Conservation (phyloP, 30 jellyfish, hydroid and myxozoan genomes). For the Pelagia noctiluca region DNA sequence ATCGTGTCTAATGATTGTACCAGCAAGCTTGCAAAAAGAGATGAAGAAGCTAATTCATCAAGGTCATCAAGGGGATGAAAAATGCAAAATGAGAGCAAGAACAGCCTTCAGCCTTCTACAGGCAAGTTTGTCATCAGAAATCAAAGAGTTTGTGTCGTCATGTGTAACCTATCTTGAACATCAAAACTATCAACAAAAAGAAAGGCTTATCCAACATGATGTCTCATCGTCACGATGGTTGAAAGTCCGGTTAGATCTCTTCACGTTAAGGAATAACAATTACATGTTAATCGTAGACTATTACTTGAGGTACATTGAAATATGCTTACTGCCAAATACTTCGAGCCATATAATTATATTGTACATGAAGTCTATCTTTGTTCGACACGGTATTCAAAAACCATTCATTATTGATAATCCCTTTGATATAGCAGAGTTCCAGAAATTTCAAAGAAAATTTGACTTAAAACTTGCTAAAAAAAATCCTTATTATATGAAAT, state of each 20-base stretch:
- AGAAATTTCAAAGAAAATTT: too few relatives aligned
- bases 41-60: conserved; percentile 31
- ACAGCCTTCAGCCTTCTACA: conserved; percentile 39
- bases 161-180: conserved; percentile 47
- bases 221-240: conserved; percentile 53
- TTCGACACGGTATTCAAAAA: too few relatives aligned
- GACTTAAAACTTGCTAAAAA: too few relatives aligned
- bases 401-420: too few relatives aligned
- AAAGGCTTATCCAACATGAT: too few relatives aligned
- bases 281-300: conserved; percentile 37
- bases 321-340: conserved; percentile 21
- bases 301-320: too few relatives aligned
- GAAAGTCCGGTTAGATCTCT: conserved; percentile 34
- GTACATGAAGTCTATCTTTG: conserved; percentile 37
- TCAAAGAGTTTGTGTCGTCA: conserved; percentile 28
- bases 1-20: conserved; percentile 23
- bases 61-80: conserved; percentile 58
- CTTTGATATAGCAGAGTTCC: too few relatives aligned
- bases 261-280: conserved; percentile 2
- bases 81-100: conserved; percentile 53
- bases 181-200: conserved; percentile 44
- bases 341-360: conserved; percentile 19
- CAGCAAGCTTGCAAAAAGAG: too few relatives aligned
- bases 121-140: conserved; percentile 39
- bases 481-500: too few relatives aligned